Conservation (phyloP, 2,797 vertebrate genomes). For the Nyctibius grandis region DNA sequence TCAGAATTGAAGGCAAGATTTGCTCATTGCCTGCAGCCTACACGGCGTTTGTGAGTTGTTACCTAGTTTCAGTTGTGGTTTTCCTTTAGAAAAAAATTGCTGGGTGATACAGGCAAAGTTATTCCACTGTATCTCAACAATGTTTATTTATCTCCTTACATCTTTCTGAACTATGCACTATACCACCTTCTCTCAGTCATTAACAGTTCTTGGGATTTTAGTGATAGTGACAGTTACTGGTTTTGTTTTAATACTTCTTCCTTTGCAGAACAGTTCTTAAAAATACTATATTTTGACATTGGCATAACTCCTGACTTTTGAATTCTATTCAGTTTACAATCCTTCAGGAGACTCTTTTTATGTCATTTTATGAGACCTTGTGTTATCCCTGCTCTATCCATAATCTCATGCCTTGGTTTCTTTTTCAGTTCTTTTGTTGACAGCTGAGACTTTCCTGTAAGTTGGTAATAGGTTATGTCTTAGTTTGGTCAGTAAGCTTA, state of each 20-base stretch:
- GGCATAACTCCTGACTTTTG: not conserved
- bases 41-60: not conserved
- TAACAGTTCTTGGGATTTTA: not conserved
- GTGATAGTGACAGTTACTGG: not conserved
- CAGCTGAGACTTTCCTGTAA: not conserved
- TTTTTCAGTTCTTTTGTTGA: not conserved
- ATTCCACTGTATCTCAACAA: not conserved
- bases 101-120: not conserved
- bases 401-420: not conserved
- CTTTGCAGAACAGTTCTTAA: not conserved
- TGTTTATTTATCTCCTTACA: not conserved
- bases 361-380: not conserved
- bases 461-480: not conserved
- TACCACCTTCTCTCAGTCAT: not conserved
- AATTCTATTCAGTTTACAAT: not conserved
- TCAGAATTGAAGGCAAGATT: not conserved
- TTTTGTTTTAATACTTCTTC: not conserved
- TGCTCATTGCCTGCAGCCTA: not conserved
- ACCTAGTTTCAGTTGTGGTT: not conserved
- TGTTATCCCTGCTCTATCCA: not conserved
- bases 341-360: not conserved
- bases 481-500: not conserved
- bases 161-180: not conserved
- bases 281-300: not conserved
- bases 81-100: not conserved